Evolutionary conservation across 2,113 vertebrate genomes (phyloP).

Genomic region (Oreochromis aureus): DNA sequence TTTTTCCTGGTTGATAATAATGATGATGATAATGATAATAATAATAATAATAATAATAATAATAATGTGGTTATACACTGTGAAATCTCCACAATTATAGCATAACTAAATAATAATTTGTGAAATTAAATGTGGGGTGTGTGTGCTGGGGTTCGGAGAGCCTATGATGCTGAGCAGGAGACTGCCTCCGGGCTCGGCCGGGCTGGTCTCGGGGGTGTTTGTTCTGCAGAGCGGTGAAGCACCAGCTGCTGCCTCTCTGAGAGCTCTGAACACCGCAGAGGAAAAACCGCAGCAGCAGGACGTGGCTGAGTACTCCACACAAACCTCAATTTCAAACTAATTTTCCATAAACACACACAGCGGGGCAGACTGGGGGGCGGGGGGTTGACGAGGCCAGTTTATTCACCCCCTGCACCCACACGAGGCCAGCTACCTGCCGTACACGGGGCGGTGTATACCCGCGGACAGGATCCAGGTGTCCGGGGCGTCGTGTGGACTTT

Average conservation of each 20-base stretch:
- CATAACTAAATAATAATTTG: not conserved
- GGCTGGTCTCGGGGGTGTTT: not conserved
- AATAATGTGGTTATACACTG: not conserved
- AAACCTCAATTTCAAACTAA: not conserved
- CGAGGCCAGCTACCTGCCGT: not conserved
- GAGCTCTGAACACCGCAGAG: not conserved
- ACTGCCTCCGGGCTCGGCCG: not conserved
- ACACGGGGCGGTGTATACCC: not conserved
- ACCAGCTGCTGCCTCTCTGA: not conserved
- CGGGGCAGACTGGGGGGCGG: not conserved
- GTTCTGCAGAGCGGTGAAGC: not conserved
- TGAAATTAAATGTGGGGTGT: not conserved
- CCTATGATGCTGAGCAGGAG: not conserved
- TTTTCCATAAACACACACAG: not conserved
- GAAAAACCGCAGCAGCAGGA: not conserved
- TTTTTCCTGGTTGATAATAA: not conserved
- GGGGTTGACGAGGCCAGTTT: not conserved
- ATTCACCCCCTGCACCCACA: not conserved
- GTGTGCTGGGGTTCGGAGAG: not conserved
- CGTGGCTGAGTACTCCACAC: not conserved
- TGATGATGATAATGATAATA: not conserved
- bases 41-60: not conserved
- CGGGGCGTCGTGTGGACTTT: not conserved
- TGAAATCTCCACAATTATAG: not conserved
- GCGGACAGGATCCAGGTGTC: not conserved